Percentiles rank a stretch among this genome's conserved stretches.
These are phyloP conservation scores for Coremacera marginata DNA, from an alignment of 2,888 invertebrate species.

Conservation along the genomic window DNA sequence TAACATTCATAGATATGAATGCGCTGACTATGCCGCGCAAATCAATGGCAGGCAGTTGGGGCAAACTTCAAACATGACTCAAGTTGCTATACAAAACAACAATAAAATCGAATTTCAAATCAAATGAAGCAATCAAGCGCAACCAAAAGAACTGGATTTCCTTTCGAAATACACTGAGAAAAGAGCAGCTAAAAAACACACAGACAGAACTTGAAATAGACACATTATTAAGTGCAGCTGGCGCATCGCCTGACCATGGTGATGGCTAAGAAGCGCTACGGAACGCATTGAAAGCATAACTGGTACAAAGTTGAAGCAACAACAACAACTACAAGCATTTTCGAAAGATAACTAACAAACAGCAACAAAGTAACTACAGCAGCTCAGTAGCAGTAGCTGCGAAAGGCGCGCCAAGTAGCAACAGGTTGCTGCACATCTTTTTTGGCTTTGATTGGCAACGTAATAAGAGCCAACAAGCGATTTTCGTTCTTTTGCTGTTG, in stretches of 20 bases:
- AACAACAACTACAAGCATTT: too few species aligned
- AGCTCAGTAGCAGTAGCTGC: neutral
- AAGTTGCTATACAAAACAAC: conserved; percentile 12
- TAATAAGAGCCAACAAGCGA: conserved; percentile 16
- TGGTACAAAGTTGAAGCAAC: conserved; percentile 46
- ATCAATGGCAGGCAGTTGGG: neutral
- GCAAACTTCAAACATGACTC: conserved; percentile 29
- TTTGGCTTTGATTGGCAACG: conserved; percentile 16
- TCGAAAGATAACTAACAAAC: conserved; percentile 2
- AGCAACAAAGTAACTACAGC: neutral
- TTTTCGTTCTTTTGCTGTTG: conserved; percentile 11
- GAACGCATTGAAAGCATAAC: conserved; percentile 41
- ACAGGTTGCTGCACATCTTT: neutral
- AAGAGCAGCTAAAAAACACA: neutral
- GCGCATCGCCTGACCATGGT: neutral
- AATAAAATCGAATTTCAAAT: conserved; percentile 20
- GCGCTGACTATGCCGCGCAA: neutral
- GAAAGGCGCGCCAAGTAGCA: conserved; percentile 33
- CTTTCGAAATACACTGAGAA: conserved; percentile 22
- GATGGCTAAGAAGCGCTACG: neutral
- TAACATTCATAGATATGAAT: neutral
- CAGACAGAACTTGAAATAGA: neutral
- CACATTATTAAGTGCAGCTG: neutral
- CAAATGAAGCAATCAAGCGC: conserved; percentile 20
- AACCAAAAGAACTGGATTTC: conserved; percentile 32